Percentiles rank a stretch among this genome's conserved stretches.
phyloP scores from a whole-genome alignment of 2,888 invertebrate genomes.

The Rotaria magnacalcarata region DNA sequence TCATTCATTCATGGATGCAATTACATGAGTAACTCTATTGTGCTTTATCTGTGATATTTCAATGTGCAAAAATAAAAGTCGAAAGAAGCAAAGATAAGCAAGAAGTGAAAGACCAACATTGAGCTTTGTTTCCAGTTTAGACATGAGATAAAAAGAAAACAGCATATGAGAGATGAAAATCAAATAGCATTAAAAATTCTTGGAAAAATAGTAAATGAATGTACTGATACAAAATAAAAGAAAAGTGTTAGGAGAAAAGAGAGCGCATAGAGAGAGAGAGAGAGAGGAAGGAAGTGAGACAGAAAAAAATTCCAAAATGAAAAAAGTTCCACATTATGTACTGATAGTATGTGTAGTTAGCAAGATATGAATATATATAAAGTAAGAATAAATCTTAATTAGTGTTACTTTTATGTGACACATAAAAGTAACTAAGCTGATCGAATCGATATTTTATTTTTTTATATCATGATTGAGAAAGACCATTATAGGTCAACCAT shows the following conservation, averaged over 20 bases:
- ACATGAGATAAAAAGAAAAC: not conserved
- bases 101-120: not conserved
- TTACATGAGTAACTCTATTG: not conserved
- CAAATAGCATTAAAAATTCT: not conserved
- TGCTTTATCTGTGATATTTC: not conserved
- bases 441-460: too few species aligned
- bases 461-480: too few species aligned
- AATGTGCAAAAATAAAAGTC: not conserved
- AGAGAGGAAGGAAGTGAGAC: not conserved
- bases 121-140: not conserved
- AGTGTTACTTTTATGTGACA: not conserved
- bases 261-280: not conserved
- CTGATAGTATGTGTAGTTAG: too few species aligned
- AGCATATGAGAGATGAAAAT: not conserved
- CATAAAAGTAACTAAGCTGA: not conserved
- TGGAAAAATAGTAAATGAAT: not conserved
- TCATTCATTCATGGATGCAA: not conserved
- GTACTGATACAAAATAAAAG: not conserved
- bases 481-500: too few species aligned
- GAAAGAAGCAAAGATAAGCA: not conserved
- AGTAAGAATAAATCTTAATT: not conserved
- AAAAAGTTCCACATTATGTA: not conserved
- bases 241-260: not conserved
- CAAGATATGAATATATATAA: not conserved
- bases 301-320: not conserved